Evolutionary conservation across 2,888 invertebrate species (phyloP), one percentile per base, ranked within the genome.

Genomic region (Ferdinandea cuprea): DNA sequence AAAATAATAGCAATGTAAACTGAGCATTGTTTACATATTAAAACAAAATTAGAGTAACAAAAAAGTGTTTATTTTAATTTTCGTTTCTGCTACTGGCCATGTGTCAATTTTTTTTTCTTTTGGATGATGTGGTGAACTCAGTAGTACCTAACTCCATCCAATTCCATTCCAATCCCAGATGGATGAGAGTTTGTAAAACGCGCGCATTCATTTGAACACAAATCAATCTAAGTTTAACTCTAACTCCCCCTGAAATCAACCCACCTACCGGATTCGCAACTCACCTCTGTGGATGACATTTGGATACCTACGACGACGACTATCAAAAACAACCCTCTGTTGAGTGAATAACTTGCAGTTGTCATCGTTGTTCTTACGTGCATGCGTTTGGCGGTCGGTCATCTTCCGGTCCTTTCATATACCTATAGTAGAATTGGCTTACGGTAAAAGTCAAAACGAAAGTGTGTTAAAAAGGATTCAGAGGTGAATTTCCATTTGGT

Each of bases 181-280:
- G n/a, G n/a, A n/a, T n/a, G n/a, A n/a, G n/a, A n/a, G n/a, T 25
- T 25, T 80, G 79, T 76, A 81, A 80, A 80, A 74, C 79, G 76
- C 80, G 80, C 80, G 80, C 76, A 74, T 56, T 76, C 58, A 32
- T 48, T 13, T n/a, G 73, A 73, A 66, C 30, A 37, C 30, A 52
- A 79, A 73, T 79, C 66, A 79, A 66, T 73, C 30, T 40, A 56
- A 46, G 46, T 66, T 58, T 25, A 25, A 2, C 5, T 25, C 25
- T 5, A 65, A 30, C 44, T 37, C 42, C 13, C 50, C 50, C 48
- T 30, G 9, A 28, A 15, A 13, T 3, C 40, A 40, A 40, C 13
- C 11, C 17, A 44, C 19, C 9, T 13, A 44, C 19, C 17, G 7
- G 17, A 15, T 7, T 11, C 1, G 32, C 44, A 35, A 59, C 21